Evolutionary conservation across 2,113 vertebrate species (phyloP).

Genomic region (Megaptera novaeangliae): DNA sequence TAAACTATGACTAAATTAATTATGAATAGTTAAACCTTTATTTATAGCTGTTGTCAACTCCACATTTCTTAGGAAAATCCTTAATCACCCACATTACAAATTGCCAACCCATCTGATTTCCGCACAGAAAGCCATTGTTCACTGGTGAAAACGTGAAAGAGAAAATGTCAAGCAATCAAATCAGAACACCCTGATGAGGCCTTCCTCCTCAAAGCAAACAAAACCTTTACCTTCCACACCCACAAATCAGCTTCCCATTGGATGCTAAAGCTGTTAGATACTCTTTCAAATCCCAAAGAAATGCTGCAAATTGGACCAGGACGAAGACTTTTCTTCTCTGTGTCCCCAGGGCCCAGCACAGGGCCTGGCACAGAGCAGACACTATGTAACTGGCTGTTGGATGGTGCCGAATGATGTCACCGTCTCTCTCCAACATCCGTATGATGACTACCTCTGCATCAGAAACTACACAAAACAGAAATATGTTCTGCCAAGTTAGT

Average conservation of each 20-base stretch:
- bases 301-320: background rate
- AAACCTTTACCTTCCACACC: background rate
- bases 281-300: constrained; percentile 12
- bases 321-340: background rate
- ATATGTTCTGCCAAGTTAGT: background rate
- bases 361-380: background rate
- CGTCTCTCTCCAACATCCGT: background rate
- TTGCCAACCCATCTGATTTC: background rate
- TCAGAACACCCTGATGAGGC: background rate
- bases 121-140: background rate
- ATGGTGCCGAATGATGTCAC: background rate
- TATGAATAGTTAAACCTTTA: constrained; percentile 46
- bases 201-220: constrained; percentile 6
- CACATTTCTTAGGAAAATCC: constrained; percentile 36
- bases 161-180: constrained; percentile 30
- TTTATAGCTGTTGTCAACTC: constrained; percentile 21
- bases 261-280: background rate
- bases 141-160: constrained; percentile 25
- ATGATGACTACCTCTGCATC: background rate
- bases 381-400: background rate
- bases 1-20: constrained; percentile 58
- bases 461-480: background rate
- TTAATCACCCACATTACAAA: constrained; percentile 35
- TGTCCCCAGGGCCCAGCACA: background rate
- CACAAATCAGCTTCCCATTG: background rate